phyloP scores from a whole-genome alignment of 2,888 invertebrate species.

The Congeria kusceri region DNA sequence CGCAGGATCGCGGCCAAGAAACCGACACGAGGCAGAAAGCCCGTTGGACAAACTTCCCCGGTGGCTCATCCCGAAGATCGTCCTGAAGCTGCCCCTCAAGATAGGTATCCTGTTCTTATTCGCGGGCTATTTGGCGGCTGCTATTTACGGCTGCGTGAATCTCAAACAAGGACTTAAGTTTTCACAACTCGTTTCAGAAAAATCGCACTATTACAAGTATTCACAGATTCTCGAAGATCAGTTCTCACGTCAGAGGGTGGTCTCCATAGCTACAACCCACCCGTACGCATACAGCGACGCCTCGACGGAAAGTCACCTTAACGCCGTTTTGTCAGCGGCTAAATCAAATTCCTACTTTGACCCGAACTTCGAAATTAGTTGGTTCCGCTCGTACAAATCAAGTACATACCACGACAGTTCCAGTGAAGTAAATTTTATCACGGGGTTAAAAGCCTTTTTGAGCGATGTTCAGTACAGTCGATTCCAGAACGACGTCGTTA shows the following conservation, averaged over 20 bases:
- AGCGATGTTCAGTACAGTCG: constrained; percentile 18
- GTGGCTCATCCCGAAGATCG: constrained; percentile 16
- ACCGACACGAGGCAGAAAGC: constrained; percentile 16
- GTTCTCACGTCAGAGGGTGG: constrained; percentile 6
- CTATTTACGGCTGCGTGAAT: constrained; percentile 20
- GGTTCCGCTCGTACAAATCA: constrained; percentile 32
- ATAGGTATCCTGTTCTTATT: constrained; percentile 11
- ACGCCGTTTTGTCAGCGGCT: neutral
- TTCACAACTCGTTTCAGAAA: constrained; percentile 3
- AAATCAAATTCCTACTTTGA: constrained; percentile 26
- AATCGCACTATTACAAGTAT: constrained; percentile 18
- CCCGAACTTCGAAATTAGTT: constrained; percentile 33
- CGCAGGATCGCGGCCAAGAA: constrained; percentile 5
- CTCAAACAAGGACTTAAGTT: constrained; percentile 20
- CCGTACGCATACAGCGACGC: constrained; percentile 9
- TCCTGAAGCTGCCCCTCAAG: constrained; percentile 13
- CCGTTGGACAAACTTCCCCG: constrained; percentile 6
- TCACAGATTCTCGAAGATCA: neutral
- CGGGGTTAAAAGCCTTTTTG: constrained; percentile 30
- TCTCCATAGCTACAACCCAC: constrained; percentile 3
- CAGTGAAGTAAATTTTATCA: constrained; percentile 33
- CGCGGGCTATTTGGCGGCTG: constrained; percentile 19
- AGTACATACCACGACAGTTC: constrained; percentile 13
- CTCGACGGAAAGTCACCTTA: neutral
- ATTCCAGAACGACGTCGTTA: constrained; percentile 68